A percentile compares a stretch with the other conserved stretches of the same genome.
Evolutionary conservation across 2,113 vertebrate species (phyloP).

Genomic region (Xyrauchen texanus): DNA sequence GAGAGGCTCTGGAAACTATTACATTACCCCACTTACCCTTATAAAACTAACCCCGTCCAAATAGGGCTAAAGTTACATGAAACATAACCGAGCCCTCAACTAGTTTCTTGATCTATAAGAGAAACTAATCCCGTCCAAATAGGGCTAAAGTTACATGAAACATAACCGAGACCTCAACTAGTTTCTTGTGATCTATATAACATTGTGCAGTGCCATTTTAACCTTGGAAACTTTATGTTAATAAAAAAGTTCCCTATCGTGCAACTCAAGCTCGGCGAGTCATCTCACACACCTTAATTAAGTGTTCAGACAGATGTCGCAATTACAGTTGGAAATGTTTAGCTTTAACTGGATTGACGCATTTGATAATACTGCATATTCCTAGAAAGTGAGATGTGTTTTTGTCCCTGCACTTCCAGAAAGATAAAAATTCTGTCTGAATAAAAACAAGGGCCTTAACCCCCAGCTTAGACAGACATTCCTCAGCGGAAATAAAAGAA

Average conservation of each 20-base stretch:
- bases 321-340: conserved; percentile 12
- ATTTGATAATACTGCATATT: conserved; percentile 54
- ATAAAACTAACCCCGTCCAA: too few relatives aligned
- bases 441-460: conserved; percentile 55
- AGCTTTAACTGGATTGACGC: conserved; percentile 12
- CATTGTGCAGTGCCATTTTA: too few relatives aligned
- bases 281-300: conserved; percentile 12
- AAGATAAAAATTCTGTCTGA: conserved; percentile 9
- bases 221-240: too few relatives aligned
- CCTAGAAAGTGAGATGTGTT: conserved; percentile 58
- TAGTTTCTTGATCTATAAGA: too few relatives aligned
- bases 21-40: too few relatives aligned
- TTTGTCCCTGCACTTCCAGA: conserved; percentile 28
- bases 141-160: too few relatives aligned
- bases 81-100: too few relatives aligned
- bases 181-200: too few relatives aligned
- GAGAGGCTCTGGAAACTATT: too few relatives aligned
- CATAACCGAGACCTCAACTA: too few relatives aligned
- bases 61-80: too few relatives aligned
- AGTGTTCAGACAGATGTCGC: conserved; percentile 29
- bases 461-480: conserved; percentile 55
- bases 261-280: not conserved
- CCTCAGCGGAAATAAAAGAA: conserved; percentile 50
- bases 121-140: too few relatives aligned
- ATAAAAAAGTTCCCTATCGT: not conserved